These are phyloP conservation scores for Electrophaes corylata DNA, from an alignment of 2,888 invertebrate species.

Conservation along the genomic window DNA sequence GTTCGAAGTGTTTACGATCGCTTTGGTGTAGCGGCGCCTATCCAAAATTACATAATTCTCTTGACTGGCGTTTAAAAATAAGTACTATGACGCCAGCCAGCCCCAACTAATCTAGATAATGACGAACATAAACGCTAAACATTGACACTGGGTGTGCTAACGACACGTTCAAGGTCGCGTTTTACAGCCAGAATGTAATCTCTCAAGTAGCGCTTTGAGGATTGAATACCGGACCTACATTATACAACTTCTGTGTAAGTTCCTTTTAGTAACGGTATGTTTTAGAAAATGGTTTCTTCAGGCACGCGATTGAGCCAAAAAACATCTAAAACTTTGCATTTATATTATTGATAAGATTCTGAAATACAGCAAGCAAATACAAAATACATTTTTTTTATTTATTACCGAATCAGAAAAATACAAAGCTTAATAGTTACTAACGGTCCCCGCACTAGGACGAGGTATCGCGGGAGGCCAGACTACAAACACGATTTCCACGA, in stretches of 20 bases:
- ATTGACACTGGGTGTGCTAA: slow-evolving; percentile 39
- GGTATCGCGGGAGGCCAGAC: too few relatives aligned
- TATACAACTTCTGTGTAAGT: background rate
- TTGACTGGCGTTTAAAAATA: background rate
- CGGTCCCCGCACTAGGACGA: too few relatives aligned
- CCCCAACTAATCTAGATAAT: slow-evolving; percentile 35
- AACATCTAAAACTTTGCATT: too few relatives aligned
- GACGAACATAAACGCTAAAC: slow-evolving; percentile 27
- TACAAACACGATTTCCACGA: too few relatives aligned
- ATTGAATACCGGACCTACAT: background rate
- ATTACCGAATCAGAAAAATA: too few relatives aligned
- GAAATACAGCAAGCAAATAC: background rate
- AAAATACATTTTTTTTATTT: too few relatives aligned
- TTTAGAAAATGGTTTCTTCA: background rate
- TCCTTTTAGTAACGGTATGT: background rate
- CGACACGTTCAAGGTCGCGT: slow-evolving; percentile 28
- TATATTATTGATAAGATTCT: background rate
- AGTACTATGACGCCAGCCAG: slow-evolving; percentile 4
- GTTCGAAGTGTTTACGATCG: too few relatives aligned
- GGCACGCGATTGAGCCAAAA: background rate
- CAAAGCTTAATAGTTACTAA: too few relatives aligned
- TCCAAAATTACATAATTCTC: too few relatives aligned
- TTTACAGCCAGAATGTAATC: slow-evolving; percentile 23
- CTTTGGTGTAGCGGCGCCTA: too few relatives aligned
- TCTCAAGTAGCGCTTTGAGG: slow-evolving; percentile 7